Evolutionary conservation across 2,888 invertebrate genomes (phyloP), one percentile per base, ranked within the genome.

Genomic region (Trichogramma dendrolimi): DNA sequence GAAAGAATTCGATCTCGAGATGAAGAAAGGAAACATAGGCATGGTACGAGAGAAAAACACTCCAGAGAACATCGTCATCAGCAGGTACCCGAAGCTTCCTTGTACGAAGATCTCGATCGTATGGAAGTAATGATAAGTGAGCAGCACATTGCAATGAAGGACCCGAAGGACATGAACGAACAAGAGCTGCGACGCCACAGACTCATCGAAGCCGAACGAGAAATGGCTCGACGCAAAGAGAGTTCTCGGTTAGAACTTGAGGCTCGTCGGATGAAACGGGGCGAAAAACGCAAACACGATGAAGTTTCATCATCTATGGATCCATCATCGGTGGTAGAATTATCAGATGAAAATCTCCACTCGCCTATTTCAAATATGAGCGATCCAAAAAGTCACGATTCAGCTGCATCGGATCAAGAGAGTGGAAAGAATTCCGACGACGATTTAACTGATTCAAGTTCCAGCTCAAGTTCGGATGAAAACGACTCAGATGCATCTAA

Each of bases 191-290:
- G 80, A 2, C 54, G 55, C 63, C 69, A 48, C 48, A 74, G 76
- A 50, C 69, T 79, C 5, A 60, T 79, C 49, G 78, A 78, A 62
- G 79, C 79, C 0, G 78, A 79, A 39, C 72, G 90, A 42, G 89
- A 92, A 80, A 90, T 88, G 85, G 88, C 88, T 4, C 84, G 89
- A 69, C 84, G 90, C 59, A 91, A 91, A 77, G 87, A 91, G 75
- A 86, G 86, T 58, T 89, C 89, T 0, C 83, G 88, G 38, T 83
- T 84, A 58, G 91, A 91, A 74, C 77, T 91, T 14, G 89, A 90
- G 76, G 87, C 90, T 0, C 83, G 92, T 10, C 84, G 91, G 50
- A 82, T 85, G 38, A 61, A 51, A 38, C 59, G 61, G 80, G 85
- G 27, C 27, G 83, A 85, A 63, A 80, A 81, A 68, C 71, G 80